phyloP scores from a whole-genome alignment of 2,888 invertebrate species.

The Teleogryllus oceanicus region DNA sequence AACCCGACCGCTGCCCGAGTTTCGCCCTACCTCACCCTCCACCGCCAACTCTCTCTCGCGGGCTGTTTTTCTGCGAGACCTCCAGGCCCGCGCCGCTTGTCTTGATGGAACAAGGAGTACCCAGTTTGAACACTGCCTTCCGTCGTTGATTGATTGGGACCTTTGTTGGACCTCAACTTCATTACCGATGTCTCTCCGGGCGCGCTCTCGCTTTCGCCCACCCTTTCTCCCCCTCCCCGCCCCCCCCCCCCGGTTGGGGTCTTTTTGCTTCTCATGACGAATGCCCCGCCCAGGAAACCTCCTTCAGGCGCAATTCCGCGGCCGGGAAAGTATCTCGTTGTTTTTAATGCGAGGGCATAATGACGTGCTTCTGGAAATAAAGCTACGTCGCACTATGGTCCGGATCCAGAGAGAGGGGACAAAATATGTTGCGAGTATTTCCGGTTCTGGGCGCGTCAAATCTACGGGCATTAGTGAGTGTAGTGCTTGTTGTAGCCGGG shows the following conservation, averaged over 20 bases:
- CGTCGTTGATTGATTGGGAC: slow-evolving; percentile 18
- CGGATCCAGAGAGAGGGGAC: too few species aligned
- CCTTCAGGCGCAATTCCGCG: slow-evolving; percentile 18
- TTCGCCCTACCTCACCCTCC: not conserved
- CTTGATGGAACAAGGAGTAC: slow-evolving; percentile 11
- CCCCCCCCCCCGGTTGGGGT: not conserved
- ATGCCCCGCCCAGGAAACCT: not conserved
- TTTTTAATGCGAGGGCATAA: slow-evolving; percentile 9
- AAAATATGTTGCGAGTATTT: too few species aligned
- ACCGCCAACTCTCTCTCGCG: not conserved
- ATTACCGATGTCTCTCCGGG: not conserved
- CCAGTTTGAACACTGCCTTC: not conserved
- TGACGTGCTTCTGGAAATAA: slow-evolving; percentile 18
- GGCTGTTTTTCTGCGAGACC: not conserved
- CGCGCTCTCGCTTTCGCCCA: not conserved
- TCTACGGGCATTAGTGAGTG: too few species aligned
- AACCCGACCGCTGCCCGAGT: not conserved
- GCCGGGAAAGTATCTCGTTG: not conserved
- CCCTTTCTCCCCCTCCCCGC: not conserved
- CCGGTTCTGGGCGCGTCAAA: too few species aligned
- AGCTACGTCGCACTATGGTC: not conserved
- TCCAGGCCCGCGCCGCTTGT: not conserved
- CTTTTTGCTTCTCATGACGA: not conserved
- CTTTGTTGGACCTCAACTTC: slow-evolving; percentile 18
- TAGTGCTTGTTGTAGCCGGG: too few species aligned